Evolutionary conservation across 2,113 vertebrate genomes (phyloP).

Genomic region (Mormoops blainvillei): DNA sequence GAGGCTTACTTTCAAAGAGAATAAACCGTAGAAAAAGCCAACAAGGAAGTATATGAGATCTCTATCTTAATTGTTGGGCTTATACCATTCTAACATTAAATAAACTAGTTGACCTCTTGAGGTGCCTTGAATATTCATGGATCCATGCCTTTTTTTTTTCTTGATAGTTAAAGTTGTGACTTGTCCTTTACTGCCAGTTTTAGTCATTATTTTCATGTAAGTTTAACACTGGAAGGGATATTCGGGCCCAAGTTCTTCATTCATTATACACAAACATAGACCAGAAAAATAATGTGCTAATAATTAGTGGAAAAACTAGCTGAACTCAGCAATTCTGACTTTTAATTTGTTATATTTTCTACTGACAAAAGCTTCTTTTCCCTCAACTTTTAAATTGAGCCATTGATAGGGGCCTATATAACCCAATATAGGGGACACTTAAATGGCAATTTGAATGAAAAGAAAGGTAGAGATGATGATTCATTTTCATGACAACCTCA

Average conservation of each 20-base stretch:
- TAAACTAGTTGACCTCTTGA: neutral
- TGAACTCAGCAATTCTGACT: neutral
- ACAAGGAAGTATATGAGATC: neutral
- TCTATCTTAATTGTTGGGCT: neutral
- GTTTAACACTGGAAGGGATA: constrained; percentile 11
- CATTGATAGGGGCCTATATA: neutral
- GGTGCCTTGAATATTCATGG: neutral
- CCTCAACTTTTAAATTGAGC: neutral
- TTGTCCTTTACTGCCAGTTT: neutral
- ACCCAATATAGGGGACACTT: neutral
- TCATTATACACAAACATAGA: neutral
- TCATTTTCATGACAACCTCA: neutral
- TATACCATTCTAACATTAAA: neutral
- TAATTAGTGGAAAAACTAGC: neutral
- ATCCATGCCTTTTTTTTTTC: neutral
- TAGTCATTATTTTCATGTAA: neutral
- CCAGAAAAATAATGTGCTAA: neutral
- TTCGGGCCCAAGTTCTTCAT: neutral
- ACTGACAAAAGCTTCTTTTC: neutral
- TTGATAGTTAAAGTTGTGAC: neutral
- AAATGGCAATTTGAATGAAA: constrained; percentile 16
- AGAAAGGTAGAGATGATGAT: neutral
- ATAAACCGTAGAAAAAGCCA: neutral
- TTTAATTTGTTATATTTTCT: neutral
- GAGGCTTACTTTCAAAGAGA: neutral